Conservation (phyloP, 2,888 invertebrate genomes). For the Scrobipalpa atriplicella region DNA sequence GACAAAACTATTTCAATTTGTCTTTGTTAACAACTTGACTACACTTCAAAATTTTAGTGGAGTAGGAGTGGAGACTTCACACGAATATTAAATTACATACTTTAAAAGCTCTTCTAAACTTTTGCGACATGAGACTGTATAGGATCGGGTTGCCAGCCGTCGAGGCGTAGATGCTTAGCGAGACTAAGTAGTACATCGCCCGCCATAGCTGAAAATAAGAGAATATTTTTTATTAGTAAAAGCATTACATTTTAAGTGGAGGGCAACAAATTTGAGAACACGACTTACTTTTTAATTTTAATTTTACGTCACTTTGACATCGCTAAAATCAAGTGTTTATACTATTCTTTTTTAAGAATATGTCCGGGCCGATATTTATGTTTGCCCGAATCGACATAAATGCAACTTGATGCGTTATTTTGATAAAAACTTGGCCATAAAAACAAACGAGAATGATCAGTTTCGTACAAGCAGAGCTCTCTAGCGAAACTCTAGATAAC, state of each 20-base stretch:
- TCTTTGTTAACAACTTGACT: not conserved
- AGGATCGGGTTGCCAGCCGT: conserved; percentile 72
- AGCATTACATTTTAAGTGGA: no score
- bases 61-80: not conserved
- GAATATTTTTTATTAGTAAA: not conserved
- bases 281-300: no score
- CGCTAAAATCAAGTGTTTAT: no score
- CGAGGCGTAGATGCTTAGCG: conserved; percentile 65
- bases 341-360: no score
- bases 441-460: no score
- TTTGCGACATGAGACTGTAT: conserved; percentile 73
- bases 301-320: no score
- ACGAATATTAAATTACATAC: conserved; percentile 41
- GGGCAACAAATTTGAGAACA: not conserved
- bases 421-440: no score
- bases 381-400: no score
- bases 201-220: conserved; percentile 61
- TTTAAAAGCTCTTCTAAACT: conserved; percentile 71
- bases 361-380: no score
- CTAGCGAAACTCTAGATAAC: not conserved
- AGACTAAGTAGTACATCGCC: conserved; percentile 61
- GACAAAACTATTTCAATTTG: not conserved
- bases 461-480: not conserved
- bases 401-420: no score
- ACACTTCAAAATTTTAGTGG: not conserved